A percentile compares a stretch with the other conserved stretches of the same genome.
Evolutionary conservation across 2,888 invertebrate species (phyloP).

Genomic region (Drosophila stalkeri): DNA sequence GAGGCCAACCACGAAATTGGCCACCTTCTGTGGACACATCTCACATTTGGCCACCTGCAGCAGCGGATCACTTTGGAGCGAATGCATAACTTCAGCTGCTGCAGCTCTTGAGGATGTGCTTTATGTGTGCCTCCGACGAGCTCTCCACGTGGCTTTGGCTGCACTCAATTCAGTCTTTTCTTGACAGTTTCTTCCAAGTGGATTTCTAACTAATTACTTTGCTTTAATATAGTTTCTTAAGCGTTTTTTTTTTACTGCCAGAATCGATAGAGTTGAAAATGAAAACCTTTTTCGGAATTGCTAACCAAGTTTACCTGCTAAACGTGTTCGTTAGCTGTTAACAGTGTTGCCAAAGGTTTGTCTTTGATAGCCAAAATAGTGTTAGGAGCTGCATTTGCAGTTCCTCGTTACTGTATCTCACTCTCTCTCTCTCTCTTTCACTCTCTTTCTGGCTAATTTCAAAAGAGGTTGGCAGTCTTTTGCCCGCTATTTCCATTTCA

Average conservation of each 20-base stretch:
- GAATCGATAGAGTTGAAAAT: background rate
- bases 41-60: slow-evolving; percentile 46
- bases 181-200: background rate
- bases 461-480: slow-evolving; percentile 2
- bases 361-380: background rate
- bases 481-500: background rate
- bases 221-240: background rate
- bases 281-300: background rate
- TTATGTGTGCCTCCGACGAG: background rate
- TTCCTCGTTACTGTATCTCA: background rate
- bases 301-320: background rate
- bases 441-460: background rate
- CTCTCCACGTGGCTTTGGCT: background rate
- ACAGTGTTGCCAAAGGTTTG: background rate
- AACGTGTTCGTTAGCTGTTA: background rate
- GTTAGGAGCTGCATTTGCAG: background rate
- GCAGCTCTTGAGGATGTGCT: background rate
- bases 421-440: no score
- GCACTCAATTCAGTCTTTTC: slow-evolving; percentile 4
- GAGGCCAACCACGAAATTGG: slow-evolving; percentile 44
- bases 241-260: background rate
- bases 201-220: background rate
- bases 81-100: slow-evolving; percentile 33
- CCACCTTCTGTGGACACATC: slow-evolving; percentile 42
- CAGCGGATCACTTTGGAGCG: slow-evolving; percentile 18